phyloP scores from a whole-genome alignment of 2,888 invertebrate genomes.

The Cataglyphis rosenhaueri region DNA sequence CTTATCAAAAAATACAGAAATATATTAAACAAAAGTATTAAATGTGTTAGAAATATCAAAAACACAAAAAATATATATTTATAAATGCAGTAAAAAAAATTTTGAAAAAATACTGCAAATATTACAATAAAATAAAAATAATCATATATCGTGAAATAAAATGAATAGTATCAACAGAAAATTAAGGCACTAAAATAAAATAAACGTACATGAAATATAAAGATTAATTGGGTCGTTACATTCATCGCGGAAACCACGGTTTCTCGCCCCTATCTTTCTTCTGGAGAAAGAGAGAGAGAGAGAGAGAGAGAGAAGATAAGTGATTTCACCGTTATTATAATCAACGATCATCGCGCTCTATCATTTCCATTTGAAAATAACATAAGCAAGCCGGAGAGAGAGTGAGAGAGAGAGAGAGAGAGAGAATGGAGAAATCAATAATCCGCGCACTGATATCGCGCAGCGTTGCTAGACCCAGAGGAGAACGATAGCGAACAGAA shows the following conservation, averaged over 20 bases:
- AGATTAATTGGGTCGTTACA: constrained; percentile 41
- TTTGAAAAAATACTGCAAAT: not conserved
- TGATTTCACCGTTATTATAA: constrained; percentile 32
- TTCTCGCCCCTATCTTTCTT: not conserved
- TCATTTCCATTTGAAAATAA: constrained; percentile 67
- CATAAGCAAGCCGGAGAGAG: constrained; percentile 58
- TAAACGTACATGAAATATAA: constrained; percentile 16
- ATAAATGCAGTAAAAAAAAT: not conserved
- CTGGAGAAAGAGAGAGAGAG: too few relatives aligned
- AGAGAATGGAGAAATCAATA: constrained; percentile 82
- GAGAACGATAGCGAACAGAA: constrained; percentile 40
- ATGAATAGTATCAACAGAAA: not conserved
- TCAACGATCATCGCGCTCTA: constrained; percentile 35
- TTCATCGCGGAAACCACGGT: constrained; percentile 3
- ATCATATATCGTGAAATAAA: not conserved
- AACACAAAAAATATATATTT: not conserved
- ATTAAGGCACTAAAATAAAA: not conserved
- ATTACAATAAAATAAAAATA: constrained; percentile 7
- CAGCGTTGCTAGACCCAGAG: constrained; percentile 60
- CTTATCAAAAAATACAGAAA: not conserved
- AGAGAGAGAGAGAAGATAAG: not conserved
- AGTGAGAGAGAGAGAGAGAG: constrained; percentile 54
- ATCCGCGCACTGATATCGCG: constrained; percentile 81
- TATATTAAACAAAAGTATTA: not conserved
- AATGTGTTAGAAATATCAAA: not conserved